Conservation (phyloP, 2,113 vertebrate species). For the Poecilia latipinna region DNA sequence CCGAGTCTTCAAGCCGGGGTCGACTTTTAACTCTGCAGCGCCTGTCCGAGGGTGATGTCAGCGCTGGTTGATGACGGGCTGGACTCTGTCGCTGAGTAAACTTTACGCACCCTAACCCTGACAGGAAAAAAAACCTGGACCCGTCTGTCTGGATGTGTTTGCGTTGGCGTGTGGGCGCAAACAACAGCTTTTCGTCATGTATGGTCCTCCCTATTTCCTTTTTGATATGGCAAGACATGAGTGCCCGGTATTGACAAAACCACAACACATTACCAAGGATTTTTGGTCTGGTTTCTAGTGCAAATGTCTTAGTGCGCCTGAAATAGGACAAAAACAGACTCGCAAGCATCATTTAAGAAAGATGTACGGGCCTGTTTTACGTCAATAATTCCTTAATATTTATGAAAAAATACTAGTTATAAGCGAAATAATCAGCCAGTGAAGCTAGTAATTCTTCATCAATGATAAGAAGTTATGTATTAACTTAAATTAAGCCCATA, state of each 20-base stretch:
- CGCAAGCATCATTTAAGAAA: no score
- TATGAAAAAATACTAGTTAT: no score
- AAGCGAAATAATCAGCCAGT: no score
- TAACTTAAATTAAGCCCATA: no score
- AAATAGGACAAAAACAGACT: no score
- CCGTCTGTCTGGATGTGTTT: conserved; percentile 51
- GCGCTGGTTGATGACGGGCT: conserved; percentile 54
- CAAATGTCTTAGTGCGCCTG: no score
- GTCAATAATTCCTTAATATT: no score
- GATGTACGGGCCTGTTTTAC: no score
- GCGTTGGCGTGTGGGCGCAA: conserved; percentile 21
- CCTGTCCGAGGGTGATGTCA: conserved; percentile 50
- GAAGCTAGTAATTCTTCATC: no score
- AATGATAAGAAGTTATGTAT: no score
- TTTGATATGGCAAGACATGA: not conserved
- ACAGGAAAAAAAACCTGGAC: conserved; percentile 69
- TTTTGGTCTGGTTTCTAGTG: no score
- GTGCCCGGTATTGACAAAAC: not conserved
- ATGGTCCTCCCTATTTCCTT: conserved; percentile 64
- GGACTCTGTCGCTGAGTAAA: conserved; percentile 56
- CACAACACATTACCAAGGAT: no score
- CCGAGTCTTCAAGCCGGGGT: conserved; percentile 49
- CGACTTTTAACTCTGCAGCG: conserved; percentile 70
- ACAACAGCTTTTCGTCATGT: conserved; percentile 45
- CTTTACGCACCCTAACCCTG: conserved; percentile 49